Evolutionary conservation across 2,888 invertebrate genomes (phyloP).

Genomic region (Drosophila pegasa): DNA sequence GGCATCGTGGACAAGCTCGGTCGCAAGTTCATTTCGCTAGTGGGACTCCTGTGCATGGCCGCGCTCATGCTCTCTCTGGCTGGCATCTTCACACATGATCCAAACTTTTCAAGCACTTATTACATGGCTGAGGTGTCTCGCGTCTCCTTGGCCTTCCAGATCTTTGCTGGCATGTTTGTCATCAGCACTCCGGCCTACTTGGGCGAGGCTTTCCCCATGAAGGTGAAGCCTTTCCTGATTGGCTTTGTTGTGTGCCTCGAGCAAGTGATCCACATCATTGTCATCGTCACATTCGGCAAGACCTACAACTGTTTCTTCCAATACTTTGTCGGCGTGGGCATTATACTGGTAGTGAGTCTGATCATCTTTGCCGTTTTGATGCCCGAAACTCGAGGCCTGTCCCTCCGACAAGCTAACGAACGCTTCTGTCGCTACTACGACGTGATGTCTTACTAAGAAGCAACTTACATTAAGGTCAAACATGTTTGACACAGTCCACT

Average conservation of each 20-base stretch:
- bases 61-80: constrained; percentile 69
- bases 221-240: constrained; percentile 73
- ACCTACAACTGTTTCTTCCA: constrained; percentile 30
- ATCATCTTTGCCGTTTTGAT: constrained; percentile 49
- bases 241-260: constrained; percentile 67
- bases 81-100: constrained; percentile 48
- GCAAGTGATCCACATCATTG: constrained; percentile 68
- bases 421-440: constrained; percentile 59
- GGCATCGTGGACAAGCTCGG: constrained; percentile 64
- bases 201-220: constrained; percentile 79
- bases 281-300: constrained; percentile 50
- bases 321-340: constrained; percentile 65
- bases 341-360: constrained; percentile 54
- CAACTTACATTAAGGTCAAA: neutral
- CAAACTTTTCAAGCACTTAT: constrained; percentile 24
- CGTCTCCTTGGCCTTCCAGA: constrained; percentile 67
- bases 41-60: constrained; percentile 66
- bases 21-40: constrained; percentile 64
- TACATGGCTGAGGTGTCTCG: constrained; percentile 62
- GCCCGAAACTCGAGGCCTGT: constrained; percentile 65
- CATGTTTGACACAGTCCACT: neutral
- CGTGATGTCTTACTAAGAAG: constrained; percentile 55
- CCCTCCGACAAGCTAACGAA: constrained; percentile 58
- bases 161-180: constrained; percentile 72
- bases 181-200: constrained; percentile 72